Evolutionary conservation across 2,113 vertebrate species (phyloP), one percentile per base, ranked within the genome.

Genomic region (Tachuris rubrigastra): DNA sequence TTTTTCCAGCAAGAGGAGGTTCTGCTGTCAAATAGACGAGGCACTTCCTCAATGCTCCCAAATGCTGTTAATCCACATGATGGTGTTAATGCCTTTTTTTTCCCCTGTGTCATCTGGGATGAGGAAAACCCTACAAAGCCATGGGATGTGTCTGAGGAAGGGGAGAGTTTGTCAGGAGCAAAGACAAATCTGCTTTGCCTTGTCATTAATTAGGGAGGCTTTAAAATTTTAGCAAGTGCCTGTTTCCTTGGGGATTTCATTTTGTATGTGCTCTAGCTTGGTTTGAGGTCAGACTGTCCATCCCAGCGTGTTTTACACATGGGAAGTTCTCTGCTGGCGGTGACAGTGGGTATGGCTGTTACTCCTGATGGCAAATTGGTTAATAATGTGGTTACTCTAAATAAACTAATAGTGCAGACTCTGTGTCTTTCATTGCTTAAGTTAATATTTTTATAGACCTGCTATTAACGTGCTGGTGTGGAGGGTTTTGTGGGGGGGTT

Each of bases 301-400:
- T 20, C 5, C 25, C 17, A 14, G 47, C 0, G 0, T 11, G 14
- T 49, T 49, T 12, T 24, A 17, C 47, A 25, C 2, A 2, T 14
- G 21, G 74, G 74, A 27, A 79, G 7, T 39, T 68, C 76, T 77
- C 56, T 28, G 44, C 6, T 14, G 0, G 56, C 9, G 62, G 13
- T 80, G 93, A 5, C 78, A 59, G 74, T 8, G 50, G 47, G 49
- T 28, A 31, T 46, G 78, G 21, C 85, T 91, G 1, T 47, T 67
- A 5, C 63, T 66, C 7, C 63, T 24, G 71, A 22, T 79, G 78
- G 87, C 74, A 58, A 83, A 93, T 68, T 53, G 79, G 42, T 83
- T 93, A 60, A 86, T 93, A 44, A 53, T 17, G 90, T 74, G 92
- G 68, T 93, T 62, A 30, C 33, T 77, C 73, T 74, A 16, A 92